Evolutionary conservation across 1,140 invertebrate genomes (phyloP), one percentile per base, ranked within the genome.

Genomic region (Drosophila persimilis): DNA sequence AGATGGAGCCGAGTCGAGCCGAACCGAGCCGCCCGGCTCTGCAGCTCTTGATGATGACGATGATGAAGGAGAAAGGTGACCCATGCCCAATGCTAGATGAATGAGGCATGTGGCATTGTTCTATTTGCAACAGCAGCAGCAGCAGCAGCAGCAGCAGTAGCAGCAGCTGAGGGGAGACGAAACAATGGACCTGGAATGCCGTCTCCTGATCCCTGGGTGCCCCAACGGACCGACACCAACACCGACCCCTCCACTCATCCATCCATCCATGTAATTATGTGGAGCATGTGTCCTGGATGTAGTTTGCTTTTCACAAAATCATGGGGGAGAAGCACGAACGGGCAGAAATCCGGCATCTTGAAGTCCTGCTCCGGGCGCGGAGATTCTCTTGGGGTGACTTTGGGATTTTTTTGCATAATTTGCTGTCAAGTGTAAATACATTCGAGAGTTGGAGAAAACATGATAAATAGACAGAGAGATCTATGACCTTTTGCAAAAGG

Each of bases 301-400:
- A 81, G 79, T 81, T 83, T 73, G 59, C 67, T 81, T 73, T 80
- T 77, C 58, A 73, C 72, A 77, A 83, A 39, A 81, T 74, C 20
- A 83, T 57, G 48, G 35, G 35, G 35, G 35, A 39, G 35, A 61
- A 73, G 73, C 67, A 73, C 48, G 43, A 55, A 31, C 31, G 2
- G 8, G n/a, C 56, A 48, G 13, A 62, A 24, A 29, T 51, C 29
- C 45, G 6, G 35, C 35, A 39, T 39, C 35, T 39, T 39, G 11
- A 39, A 13, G 35, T 39, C 35, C 35, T 39, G 35, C 46, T 31
- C 1, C 29, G 31, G 17, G 3, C 24, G 24, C 24, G 24, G 4
- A 24, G 22, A 22, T 13, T 7, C 3, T 13, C 20, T 8, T 6
- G 31, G n/a, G 41, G 54, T 22, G 17, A 31, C 13, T 26, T 17